Conservation (phyloP, 2,797 vertebrate species). For the Salmo trutta region DNA sequence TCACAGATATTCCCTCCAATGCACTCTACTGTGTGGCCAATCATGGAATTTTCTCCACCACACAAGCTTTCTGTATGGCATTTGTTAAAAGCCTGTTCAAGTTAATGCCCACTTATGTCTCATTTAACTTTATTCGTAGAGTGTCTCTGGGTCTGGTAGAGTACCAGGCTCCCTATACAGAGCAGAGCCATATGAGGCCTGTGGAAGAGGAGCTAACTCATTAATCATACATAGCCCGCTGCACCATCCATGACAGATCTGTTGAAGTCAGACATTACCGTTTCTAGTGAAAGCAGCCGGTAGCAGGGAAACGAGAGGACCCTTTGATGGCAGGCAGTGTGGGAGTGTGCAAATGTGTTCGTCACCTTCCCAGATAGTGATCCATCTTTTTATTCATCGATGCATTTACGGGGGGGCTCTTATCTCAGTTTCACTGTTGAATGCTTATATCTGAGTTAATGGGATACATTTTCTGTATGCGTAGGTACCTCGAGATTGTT, state of each 20-base stretch:
- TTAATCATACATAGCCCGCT: constrained; percentile 53
- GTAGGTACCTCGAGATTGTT: background rate
- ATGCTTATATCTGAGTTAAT: background rate
- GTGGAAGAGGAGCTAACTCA: constrained; percentile 37
- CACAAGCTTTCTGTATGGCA: background rate
- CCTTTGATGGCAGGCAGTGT: constrained; percentile 47
- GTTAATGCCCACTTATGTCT: constrained; percentile 32
- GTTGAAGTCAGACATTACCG: constrained; percentile 30
- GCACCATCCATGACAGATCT: constrained; percentile 42
- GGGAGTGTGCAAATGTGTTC: constrained; percentile 15
- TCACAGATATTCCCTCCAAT: background rate
- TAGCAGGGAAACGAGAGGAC: constrained; percentile 2
- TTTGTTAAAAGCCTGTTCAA: constrained; percentile 1
- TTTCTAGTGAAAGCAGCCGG: constrained; percentile 47
- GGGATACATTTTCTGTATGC: background rate
- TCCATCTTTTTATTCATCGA: constrained; percentile 23
- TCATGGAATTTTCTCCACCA: background rate
- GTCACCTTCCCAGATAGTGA: constrained; percentile 35
- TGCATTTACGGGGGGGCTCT: constrained; percentile 16
- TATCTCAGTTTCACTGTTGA: background rate
- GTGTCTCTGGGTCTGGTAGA: constrained; percentile 10
- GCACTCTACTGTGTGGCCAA: background rate
- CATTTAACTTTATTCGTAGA: constrained; percentile 19
- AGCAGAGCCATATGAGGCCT: constrained; percentile 29
- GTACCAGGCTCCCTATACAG: constrained; percentile 16